Evolutionary conservation across 2,113 vertebrate species (phyloP).

Genomic region (Cyprinus carpio): DNA sequence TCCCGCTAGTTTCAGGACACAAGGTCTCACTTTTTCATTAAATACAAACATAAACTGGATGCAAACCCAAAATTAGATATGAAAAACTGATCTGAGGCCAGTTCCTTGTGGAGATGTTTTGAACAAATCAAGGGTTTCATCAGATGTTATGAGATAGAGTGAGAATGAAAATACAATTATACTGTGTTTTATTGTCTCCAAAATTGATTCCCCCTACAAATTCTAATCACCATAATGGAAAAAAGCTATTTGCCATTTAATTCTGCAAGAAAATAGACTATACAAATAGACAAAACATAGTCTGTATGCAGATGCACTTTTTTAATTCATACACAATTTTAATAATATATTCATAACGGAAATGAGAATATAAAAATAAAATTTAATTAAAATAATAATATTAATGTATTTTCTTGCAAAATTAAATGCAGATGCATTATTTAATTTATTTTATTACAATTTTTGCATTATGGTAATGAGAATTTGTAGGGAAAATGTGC

Average conservation of each 20-base stretch:
- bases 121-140: too few relatives aligned
- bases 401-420: not conserved
- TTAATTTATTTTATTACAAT: not conserved
- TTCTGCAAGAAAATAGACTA: not conserved
- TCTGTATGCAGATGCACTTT: too few relatives aligned
- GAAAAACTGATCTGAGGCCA: not conserved
- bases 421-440: not conserved
- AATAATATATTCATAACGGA: too few relatives aligned
- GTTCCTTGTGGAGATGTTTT: too few relatives aligned
- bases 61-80: not conserved
- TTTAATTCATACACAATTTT: too few relatives aligned
- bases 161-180: too few relatives aligned
- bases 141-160: too few relatives aligned
- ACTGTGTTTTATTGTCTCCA: not conserved
- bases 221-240: not conserved
- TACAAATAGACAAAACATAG: not conserved
- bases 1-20: not conserved
- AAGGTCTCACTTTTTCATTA: not conserved
- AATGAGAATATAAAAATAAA: too few relatives aligned
- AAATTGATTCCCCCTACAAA: not conserved
- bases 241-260: too few relatives aligned
- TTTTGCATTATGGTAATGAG: not conserved
- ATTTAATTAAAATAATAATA: not conserved
- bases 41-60: not conserved
- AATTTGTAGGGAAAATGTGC: not conserved